Conservation (phyloP, 2,113 vertebrate species). For the Alexandromys fortis region DNA sequence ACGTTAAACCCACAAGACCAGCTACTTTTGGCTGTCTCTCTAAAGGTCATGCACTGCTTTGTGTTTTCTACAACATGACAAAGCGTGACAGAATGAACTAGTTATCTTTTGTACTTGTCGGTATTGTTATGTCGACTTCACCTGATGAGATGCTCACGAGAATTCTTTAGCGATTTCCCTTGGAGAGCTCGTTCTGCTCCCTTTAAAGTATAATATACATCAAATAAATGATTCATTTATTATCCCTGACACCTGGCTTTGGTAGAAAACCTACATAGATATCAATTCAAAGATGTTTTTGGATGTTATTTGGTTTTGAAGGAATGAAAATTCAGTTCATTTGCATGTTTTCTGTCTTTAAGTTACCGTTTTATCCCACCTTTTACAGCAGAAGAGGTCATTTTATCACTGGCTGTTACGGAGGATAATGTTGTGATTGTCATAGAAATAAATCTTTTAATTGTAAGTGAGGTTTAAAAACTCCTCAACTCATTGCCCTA, state of each 20-base stretch:
- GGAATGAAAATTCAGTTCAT: neutral
- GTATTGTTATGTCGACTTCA: slow-evolving; percentile 79
- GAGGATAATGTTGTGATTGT: neutral
- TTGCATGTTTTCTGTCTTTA: slow-evolving; percentile 46
- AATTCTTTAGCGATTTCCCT: slow-evolving; percentile 80
- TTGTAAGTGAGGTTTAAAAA: slow-evolving; percentile 72
- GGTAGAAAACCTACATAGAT: slow-evolving; percentile 63
- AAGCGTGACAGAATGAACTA: slow-evolving; percentile 85
- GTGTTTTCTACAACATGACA: slow-evolving; percentile 83
- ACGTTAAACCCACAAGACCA: neutral
- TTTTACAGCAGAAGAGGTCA: neutral
- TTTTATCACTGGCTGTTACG: fast-evolving
- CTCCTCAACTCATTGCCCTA: neutral
- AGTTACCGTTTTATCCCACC: slow-evolving; percentile 49
- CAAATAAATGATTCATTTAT: slow-evolving; percentile 84
- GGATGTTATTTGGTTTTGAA: slow-evolving; percentile 66
- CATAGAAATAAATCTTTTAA: slow-evolving; percentile 75
- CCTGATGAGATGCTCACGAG: slow-evolving; percentile 84
- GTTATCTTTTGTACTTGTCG: slow-evolving; percentile 87
- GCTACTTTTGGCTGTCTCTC: slow-evolving; percentile 65
- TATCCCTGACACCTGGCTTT: slow-evolving; percentile 80
- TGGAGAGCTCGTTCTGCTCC: slow-evolving; percentile 78
- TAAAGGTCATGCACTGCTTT: slow-evolving; percentile 85
- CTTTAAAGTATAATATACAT: slow-evolving; percentile 83
- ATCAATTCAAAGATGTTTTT: slow-evolving; percentile 54